Base-by-base conservation (phyloP, 2,888 invertebrate genomes). In the Slavum lentiscoides region DNA sequence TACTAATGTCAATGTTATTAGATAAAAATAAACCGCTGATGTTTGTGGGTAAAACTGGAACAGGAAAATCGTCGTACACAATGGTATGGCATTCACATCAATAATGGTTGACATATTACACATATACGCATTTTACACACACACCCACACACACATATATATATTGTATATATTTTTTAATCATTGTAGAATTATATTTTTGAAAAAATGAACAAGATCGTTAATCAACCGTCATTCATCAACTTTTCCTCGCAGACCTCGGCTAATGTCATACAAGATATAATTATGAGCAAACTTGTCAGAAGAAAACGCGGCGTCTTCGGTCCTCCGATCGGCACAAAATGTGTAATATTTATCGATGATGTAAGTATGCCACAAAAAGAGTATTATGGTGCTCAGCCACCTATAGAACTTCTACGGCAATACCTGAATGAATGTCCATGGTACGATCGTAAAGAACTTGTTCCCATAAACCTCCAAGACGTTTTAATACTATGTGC, bases 191-290 rank as follows among this genome's bases (percentile, higher is more conserved):
- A 95, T 85, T 94, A 92, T 85, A 87, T 97, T 81, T 88, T 96
- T 68, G 94, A 92, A 85, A 92, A 91, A 86, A 91, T 95, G 83
- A 92, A 96, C 85, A 91, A 92, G 0, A 90, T 91, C 67, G 86
- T 91, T 0, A 97, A 92, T 85, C 94, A 94, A 85, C 94, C 96
- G 0, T 87, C 96, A 58, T 92, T 95, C 83, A 92, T 97, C 85
- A 96, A 93, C 84, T 97, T 97, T 86, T 96, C 97, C 0, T 96
- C 97, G 0, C 96, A 96, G 88, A 97, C 96, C 0, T 93, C 94
- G 21, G 95, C 96, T 49, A 95, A 94, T 87, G 94, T 95, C 86
- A 95, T 95, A 0, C 97, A 97, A 87, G 95, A 95, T 85, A 95
- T 96, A 76, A 94, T 97, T 66, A 95, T 97, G 95, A 92, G 93